These are phyloP conservation scores for Vireo altiloquus DNA, from an alignment of 2,113 vertebrate species.

Conservation along the genomic window DNA sequence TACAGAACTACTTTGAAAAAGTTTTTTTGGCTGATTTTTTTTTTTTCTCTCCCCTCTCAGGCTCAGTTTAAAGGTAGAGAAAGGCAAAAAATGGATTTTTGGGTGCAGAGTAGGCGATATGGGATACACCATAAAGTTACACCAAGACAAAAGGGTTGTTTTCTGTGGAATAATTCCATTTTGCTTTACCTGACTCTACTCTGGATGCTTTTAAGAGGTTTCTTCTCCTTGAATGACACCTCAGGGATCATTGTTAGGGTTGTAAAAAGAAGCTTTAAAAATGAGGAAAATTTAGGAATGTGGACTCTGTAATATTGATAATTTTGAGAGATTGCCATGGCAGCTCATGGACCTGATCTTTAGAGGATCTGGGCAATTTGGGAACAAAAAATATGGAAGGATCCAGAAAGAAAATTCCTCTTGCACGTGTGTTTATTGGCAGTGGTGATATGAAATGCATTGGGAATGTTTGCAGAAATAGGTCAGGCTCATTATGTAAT, in stretches of 20 bases:
- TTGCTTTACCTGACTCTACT: not conserved
- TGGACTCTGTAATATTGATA: not conserved
- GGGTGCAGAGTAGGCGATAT: too few relatives aligned
- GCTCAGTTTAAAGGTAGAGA: too few relatives aligned
- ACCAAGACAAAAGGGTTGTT: too few relatives aligned
- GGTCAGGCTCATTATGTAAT: not conserved
- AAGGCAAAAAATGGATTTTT: too few relatives aligned
- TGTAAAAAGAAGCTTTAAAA: not conserved
- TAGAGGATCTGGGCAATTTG: not conserved
- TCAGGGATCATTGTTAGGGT: not conserved
- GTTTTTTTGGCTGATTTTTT: too few relatives aligned
- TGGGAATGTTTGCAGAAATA: not conserved
- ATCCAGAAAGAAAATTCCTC: not conserved
- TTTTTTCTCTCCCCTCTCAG: too few relatives aligned
- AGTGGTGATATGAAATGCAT: not conserved
- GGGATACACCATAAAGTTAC: too few relatives aligned
- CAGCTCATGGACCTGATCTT: not conserved
- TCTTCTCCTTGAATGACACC: not conserved
- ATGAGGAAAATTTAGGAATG: not conserved
- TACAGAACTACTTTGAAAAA: too few relatives aligned
- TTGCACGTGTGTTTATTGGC: not conserved
- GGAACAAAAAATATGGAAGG: not conserved
- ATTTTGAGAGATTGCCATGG: fast-evolving
- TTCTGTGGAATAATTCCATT: not conserved
- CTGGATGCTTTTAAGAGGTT: not conserved